phyloP scores from a whole-genome alignment of 2,113 vertebrate genomes.

The Lepus americanus region DNA sequence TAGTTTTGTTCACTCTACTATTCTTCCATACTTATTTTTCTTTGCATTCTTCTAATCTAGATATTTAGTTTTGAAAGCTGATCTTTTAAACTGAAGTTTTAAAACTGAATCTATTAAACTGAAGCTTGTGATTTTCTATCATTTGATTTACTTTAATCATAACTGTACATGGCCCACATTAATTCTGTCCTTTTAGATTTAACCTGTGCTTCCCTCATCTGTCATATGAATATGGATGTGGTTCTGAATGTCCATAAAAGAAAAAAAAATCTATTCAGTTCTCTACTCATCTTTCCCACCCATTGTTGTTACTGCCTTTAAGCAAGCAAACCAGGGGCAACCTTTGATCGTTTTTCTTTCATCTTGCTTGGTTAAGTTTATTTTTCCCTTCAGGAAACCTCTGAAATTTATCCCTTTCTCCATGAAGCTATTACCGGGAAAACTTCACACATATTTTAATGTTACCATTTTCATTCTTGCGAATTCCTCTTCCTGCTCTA shows the following conservation, averaged over 20 bases:
- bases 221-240: not conserved
- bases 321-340: slow-evolving; percentile 49
- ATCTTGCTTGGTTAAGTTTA: slow-evolving; percentile 69
- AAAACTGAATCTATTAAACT: slow-evolving; percentile 13
- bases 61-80: slow-evolving; percentile 27
- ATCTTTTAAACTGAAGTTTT: slow-evolving; percentile 17
- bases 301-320: slow-evolving; percentile 55
- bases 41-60: not conserved
- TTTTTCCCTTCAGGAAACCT: slow-evolving; percentile 34
- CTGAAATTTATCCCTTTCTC: slow-evolving; percentile 44
- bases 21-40: not conserved
- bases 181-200: not conserved
- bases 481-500: not conserved
- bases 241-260: not conserved
- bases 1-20: not conserved
- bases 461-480: slow-evolving; percentile 11
- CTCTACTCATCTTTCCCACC: slow-evolving; percentile 22
- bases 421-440: not conserved
- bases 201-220: not conserved
- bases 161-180: not conserved
- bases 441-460: slow-evolving; percentile 40
- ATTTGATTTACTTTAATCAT: slow-evolving; percentile 46
- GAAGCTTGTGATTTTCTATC: not conserved
- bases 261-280: not conserved
- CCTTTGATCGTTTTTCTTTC: slow-evolving; percentile 63